Percentiles rank a stretch among this genome's conserved stretches.
Evolutionary conservation across 30 jellyfish, hydroid and myxozoan species (phyloP).

Genomic region (Cassiopea andromeda): DNA sequence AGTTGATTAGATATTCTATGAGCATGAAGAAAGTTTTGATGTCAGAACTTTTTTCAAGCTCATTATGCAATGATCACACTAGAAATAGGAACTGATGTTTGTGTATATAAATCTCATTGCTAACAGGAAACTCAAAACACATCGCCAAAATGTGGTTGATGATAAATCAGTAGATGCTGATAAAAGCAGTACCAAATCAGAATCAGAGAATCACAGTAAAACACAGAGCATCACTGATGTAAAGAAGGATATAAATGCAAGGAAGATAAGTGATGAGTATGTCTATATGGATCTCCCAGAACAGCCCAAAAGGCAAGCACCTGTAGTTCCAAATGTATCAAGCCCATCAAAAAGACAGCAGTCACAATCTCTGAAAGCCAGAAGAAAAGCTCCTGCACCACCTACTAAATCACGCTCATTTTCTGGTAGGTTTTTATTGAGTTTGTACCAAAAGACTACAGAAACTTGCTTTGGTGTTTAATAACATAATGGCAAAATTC

Average conservation of each 20-base stretch:
- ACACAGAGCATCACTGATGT: background rate
- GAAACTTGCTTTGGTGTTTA: no score
- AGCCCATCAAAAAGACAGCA: background rate
- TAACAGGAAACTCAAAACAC: slow-evolving; percentile 48
- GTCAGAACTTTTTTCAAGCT: no score
- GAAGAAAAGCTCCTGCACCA: slow-evolving; percentile 67
- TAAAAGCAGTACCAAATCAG: background rate
- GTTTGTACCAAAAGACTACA: no score
- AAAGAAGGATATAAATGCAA: background rate
- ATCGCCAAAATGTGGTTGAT: slow-evolving; percentile 65
- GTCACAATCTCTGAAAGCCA: slow-evolving; percentile 25
- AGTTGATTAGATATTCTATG: no score
- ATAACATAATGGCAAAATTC: no score
- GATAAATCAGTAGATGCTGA: slow-evolving; percentile 53
- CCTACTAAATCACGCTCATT: slow-evolving; percentile 40
- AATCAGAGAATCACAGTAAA: background rate
- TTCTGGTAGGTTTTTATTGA: slow-evolving; percentile 5
- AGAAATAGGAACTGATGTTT: no score
- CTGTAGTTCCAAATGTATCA: slow-evolving; percentile 46
- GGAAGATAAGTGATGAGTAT: slow-evolving; percentile 14
- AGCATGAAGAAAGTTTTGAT: no score
- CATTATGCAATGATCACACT: no score
- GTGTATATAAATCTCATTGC: no score
- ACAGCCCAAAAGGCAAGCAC: slow-evolving; percentile 89
- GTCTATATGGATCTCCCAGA: slow-evolving; percentile 72